Conservation (phyloP, 2,113 vertebrate species). For the Daubentonia madagascariensis region DNA sequence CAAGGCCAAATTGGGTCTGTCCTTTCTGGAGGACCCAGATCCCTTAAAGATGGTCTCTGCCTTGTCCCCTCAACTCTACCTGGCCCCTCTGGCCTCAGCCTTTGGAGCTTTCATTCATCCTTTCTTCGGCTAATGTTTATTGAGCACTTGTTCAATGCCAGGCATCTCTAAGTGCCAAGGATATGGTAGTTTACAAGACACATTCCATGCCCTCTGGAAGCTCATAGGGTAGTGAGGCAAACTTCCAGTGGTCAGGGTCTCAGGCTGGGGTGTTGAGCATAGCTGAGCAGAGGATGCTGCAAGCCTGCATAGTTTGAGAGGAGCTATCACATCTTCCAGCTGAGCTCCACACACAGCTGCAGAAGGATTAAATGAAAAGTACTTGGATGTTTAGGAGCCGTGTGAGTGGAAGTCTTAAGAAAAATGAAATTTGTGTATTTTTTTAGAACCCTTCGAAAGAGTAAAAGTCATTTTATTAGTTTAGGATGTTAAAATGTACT, state of each 20-base stretch:
- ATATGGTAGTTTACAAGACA: constrained; percentile 43
- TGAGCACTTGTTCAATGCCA: constrained; percentile 38
- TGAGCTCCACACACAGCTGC: not conserved
- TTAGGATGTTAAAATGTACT: constrained; percentile 44
- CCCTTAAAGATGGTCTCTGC: constrained; percentile 30
- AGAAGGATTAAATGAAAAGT: not conserved
- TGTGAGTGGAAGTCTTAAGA: constrained; percentile 7
- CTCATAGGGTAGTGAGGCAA: not conserved
- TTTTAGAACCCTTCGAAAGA: constrained; percentile 68
- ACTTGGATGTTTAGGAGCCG: not conserved
- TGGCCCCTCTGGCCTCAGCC: constrained; percentile 34
- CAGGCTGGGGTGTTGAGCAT: not conserved
- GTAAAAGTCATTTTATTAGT: constrained; percentile 55
- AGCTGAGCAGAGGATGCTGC: not conserved
- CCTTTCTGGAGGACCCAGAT: constrained; percentile 30
- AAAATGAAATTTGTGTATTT: constrained; percentile 60
- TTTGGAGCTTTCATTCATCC: constrained; percentile 28
- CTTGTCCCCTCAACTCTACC: not conserved
- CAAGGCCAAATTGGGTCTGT: constrained; percentile 32
- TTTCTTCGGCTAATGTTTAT: constrained; percentile 43
- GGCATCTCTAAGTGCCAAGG: constrained; percentile 54
- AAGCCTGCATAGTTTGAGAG: not conserved
- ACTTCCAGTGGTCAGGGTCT: not conserved
- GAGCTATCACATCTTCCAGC: not conserved
- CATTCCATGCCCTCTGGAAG: not conserved